Evolutionary conservation across 2,113 vertebrate species (phyloP), one percentile per base, ranked within the genome.

Genomic region (Felis chaus): DNA sequence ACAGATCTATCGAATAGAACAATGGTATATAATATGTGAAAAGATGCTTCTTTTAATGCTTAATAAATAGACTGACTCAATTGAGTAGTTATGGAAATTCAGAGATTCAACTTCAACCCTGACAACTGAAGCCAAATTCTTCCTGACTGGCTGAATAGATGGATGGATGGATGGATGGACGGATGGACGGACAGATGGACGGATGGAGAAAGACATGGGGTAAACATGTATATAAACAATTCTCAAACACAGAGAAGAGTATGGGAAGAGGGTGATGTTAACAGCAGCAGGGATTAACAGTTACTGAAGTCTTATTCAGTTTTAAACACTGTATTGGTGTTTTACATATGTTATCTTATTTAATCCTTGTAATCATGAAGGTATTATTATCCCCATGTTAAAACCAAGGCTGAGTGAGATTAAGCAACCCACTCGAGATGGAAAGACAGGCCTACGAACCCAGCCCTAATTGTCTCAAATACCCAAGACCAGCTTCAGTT

Each of bases 351-450:
- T 96, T 95, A 92, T 69, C 73, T 48, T 55, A 61, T 33, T 82
- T 92, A 83, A 96, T 93, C 85, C 87, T 86, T 4, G 15, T 19
- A 45, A 65, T 93, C 79, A 96, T 90, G 91, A 83, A 45, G 79
- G 63, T 25, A 23, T 85, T 93, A 74, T 57, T 79, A 83, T 23
- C 23, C 16, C 45, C 39, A 83, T 68, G 91, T 94, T 63, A 94
- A 89, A 93, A 81, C 15, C 8, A 4, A 81, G 50, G 45, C 63
- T 91, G 79, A 84, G 50, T 5, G 39, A 79, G 15, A 57, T 92
- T 92, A 82, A 94, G 31, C 71, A 81, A 82, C 36, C 36, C 19
- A 36, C 8, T 80, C 5, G 14, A 73, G 61, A 39, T 61, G 41
- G 33, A 81, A 36, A 1, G 7, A 31, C n/a, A 23, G 7, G 15